Percentiles rank a stretch among this genome's conserved stretches.
phyloP scores from a whole-genome alignment of 1,140 invertebrate species.

The Homarus americanus region DNA sequence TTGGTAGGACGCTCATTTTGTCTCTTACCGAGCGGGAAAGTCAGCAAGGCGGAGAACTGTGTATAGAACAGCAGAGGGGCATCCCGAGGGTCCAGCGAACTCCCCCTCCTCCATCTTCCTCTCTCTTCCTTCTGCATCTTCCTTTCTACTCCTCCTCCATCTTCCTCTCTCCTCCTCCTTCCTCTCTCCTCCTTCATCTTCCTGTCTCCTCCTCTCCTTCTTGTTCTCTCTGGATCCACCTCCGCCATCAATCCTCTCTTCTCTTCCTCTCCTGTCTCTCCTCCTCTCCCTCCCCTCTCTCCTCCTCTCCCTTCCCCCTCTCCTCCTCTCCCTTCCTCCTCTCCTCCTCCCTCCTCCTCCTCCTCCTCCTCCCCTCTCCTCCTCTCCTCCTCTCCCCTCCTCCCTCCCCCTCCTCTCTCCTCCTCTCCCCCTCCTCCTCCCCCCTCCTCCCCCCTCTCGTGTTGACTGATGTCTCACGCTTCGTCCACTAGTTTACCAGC shows the following conservation, averaged over 20 bases:
- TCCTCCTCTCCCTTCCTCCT: background rate
- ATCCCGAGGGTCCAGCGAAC: too few relatives aligned
- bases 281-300: too few relatives aligned
- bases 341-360: background rate
- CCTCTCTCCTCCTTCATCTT: background rate
- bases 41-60: too few relatives aligned
- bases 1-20: too few relatives aligned
- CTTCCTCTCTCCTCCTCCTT: background rate
- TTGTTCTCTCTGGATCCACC: background rate
- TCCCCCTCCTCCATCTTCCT: too few relatives aligned
- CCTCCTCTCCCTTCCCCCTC: background rate
- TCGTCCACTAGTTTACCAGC: too few relatives aligned
- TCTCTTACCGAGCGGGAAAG: too few relatives aligned
- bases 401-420: background rate
- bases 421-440: background rate
- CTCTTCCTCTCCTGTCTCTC: background rate
- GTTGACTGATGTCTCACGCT: too few relatives aligned
- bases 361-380: too few relatives aligned
- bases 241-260: background rate
- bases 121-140: background rate
- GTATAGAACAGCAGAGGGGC: too few relatives aligned
- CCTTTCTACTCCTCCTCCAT: background rate
- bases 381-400: background rate
- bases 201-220: background rate
- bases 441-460: too few relatives aligned